Evolutionary conservation across 2,797 vertebrate species (phyloP).

Genomic region (Nothura maculosa): DNA sequence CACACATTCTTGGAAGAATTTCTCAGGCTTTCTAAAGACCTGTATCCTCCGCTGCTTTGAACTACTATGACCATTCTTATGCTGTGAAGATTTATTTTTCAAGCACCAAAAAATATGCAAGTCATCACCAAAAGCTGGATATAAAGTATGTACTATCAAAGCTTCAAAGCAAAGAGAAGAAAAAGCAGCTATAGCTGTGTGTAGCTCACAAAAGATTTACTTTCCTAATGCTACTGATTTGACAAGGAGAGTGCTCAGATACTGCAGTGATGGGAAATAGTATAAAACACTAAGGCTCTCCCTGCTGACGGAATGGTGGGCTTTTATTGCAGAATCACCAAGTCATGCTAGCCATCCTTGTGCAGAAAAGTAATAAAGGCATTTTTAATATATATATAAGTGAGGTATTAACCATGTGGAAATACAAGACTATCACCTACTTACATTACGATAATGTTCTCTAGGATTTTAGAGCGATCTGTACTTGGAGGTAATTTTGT

Average conservation of each 20-base stretch:
- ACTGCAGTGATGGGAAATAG: neutral
- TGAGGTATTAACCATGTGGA: neutral
- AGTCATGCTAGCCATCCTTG: neutral
- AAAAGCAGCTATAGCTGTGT: neutral
- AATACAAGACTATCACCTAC: neutral
- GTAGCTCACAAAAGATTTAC: neutral
- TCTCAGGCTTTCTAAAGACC: neutral
- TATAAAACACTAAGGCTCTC: neutral
- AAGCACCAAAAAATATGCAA: neutral
- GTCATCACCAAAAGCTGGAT: neutral
- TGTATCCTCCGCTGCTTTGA: neutral
- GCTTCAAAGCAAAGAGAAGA: slow-evolving; percentile 21
- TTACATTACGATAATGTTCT: neutral
- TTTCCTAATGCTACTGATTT: slow-evolving; percentile 12
- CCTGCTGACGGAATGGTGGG: accelerated
- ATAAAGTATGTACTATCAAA: neutral
- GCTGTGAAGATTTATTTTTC: neutral
- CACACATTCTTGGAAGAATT: neutral
- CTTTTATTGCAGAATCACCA: neutral
- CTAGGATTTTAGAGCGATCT: neutral
- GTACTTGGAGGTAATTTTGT: neutral
- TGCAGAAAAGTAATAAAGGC: neutral
- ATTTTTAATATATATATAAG: neutral
- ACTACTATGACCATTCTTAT: neutral
- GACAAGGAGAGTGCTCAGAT: neutral